Evolutionary conservation across 2,888 invertebrate genomes (phyloP), one percentile per base, ranked within the genome.

Genomic region (Tinea trinotella): DNA sequence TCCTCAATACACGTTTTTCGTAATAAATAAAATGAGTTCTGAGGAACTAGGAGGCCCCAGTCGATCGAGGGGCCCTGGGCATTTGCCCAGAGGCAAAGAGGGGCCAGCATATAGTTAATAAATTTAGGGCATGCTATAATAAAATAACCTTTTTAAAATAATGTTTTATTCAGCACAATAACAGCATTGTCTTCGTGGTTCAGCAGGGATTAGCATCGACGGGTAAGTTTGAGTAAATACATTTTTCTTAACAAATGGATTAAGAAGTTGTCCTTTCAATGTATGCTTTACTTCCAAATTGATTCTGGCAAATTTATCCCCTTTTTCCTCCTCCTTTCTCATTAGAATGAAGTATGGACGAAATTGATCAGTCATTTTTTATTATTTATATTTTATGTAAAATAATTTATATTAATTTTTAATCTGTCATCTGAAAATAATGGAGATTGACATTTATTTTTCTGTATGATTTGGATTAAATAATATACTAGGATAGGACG

Each of bases 261-360:
- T 83, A 0, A 61, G n/a, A 0, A 69, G 64, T 19, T 74, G 75
- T 0, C 53, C 24, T 1, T 67, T 63, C 3, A 64, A 60, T 7
- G 55, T 61, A 57, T 75, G 75, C 58, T 81, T 83, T 44, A 84
- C 64, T 66, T 84, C 82, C 77, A 84, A 74, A 56, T 76, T 76
- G 34, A 84, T 75, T 56, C 68, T 71, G 1, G 80, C 82, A 57
- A 66, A 73, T 59, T 68, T 76, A 48, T 84, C 84, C 1, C 83
- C 84, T 57, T 84, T 83, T 55, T 84, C 83, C 59, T 84, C 84
- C 61, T 83, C 84, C 58, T 84, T 84, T 58, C 61, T 71, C 46
- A 84, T 65, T 0, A 68, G 57, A 57, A 84, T 71, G 58, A 69
- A 84, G 63, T 70, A 84, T 19, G 84, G 84, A 5, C 84, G 74